phyloP scores from a whole-genome alignment of 2,888 invertebrate species.

The Strigamia maritima region DNA sequence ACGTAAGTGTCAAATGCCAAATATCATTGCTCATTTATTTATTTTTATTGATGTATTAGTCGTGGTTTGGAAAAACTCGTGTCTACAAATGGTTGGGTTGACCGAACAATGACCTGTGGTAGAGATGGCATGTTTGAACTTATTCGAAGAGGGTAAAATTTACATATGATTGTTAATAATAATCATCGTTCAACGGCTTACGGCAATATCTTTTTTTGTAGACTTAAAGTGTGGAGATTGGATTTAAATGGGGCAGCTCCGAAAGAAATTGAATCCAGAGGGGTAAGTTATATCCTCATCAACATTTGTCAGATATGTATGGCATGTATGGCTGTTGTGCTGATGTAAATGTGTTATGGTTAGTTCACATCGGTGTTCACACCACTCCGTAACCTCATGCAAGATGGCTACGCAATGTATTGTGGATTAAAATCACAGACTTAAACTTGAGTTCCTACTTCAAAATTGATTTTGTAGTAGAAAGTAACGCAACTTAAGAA shows the following conservation, averaged over 20 bases:
- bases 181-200: too few species aligned
- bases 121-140: constrained; percentile 54
- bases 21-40: not conserved
- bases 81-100: constrained; percentile 54
- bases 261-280: constrained; percentile 52
- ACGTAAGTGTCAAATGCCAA: constrained; percentile 48
- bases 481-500: too few species aligned
- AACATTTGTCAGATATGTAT: too few species aligned
- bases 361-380: too few species aligned
- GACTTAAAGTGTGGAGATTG: constrained; percentile 45
- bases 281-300: constrained; percentile 45
- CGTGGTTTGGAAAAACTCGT: constrained; percentile 53
- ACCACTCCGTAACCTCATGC: too few species aligned
- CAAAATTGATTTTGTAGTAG: too few species aligned
- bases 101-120: constrained; percentile 54
- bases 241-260: constrained; percentile 50
- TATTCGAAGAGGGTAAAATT: constrained; percentile 52
- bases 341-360: too few species aligned
- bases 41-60: constrained; percentile 44
- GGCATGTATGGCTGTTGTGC: too few species aligned
- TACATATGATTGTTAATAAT: not conserved
- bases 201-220: too few species aligned
- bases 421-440: too few species aligned
- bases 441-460: too few species aligned
- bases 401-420: too few species aligned